These are phyloP conservation scores for Podarcis lilfordi DNA, from an alignment of 2,797 vertebrate species.

Conservation along the genomic window DNA sequence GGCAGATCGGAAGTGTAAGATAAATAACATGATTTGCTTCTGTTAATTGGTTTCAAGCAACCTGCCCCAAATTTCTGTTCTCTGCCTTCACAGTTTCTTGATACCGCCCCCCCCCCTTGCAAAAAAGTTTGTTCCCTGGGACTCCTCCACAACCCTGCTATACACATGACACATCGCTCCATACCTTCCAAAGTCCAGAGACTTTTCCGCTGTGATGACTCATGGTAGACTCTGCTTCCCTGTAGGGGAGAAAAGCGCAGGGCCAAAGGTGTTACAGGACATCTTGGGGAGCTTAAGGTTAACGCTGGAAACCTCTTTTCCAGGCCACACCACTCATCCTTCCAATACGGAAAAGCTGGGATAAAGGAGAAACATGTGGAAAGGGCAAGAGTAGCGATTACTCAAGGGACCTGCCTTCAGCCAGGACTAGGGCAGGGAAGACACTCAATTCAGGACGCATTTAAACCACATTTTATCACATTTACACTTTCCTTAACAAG, in stretches of 20 bases:
- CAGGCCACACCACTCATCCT: neutral
- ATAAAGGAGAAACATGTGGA: no score
- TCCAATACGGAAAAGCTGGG: neutral
- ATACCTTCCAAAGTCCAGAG: constrained; percentile 94
- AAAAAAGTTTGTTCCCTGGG: no score
- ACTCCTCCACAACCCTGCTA: neutral
- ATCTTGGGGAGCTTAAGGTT: no score
- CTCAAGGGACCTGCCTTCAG: neutral
- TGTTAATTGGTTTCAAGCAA: neutral
- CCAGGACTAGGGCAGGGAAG: no score
- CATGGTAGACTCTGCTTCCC: constrained; percentile 79
- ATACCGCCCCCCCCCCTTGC: no score
- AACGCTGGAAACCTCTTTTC: neutral
- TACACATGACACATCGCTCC: neutral
- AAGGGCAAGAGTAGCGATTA: neutral
- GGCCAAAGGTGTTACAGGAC: neutral
- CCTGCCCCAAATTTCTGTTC: neutral
- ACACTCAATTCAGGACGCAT: no score
- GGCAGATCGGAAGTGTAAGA: neutral
- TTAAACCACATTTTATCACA: no score
- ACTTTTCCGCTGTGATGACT: constrained; percentile 90
- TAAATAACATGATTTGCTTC: neutral
- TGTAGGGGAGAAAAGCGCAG: constrained; percentile 18
- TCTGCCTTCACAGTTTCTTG: no score
- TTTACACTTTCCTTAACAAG: no score